Evolutionary conservation across 1,140 invertebrate species (phyloP).

Genomic region (Euura saliciscinereae): DNA sequence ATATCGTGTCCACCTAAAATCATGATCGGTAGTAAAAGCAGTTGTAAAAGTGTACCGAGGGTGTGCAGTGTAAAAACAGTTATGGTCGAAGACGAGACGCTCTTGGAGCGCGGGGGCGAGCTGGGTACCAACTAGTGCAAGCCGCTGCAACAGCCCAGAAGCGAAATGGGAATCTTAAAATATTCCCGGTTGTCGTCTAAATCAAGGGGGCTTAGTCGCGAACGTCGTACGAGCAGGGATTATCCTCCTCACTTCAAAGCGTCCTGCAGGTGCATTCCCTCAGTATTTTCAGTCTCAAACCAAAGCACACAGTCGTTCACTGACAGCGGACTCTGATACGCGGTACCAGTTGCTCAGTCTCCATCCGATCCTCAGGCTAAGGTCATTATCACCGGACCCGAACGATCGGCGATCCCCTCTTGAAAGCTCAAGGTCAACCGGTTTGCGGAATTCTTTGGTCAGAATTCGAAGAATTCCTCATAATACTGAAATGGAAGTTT

Average conservation of each 20-base stretch:
- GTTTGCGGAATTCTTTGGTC: not conserved
- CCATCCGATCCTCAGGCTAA: not conserved
- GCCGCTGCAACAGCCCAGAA: not conserved
- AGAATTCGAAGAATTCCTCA: too few species aligned
- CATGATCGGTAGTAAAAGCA: not conserved
- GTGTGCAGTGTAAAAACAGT: not conserved
- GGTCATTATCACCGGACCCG: not conserved
- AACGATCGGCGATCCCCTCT: not conserved
- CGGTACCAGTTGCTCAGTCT: not conserved
- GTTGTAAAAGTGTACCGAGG: not conserved
- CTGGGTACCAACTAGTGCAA: too few species aligned
- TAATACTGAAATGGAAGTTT: too few species aligned
- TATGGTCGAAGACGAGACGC: not conserved
- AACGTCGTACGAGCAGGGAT: conserved; percentile 55
- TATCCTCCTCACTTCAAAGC: conserved; percentile 59
- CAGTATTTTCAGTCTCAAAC: not conserved
- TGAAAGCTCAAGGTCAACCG: not conserved
- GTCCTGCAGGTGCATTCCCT: conserved; percentile 55
- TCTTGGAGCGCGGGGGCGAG: not conserved
- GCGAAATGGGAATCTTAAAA: conserved; percentile 55
- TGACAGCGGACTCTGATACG: not conserved
- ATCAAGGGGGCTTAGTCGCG: conserved; percentile 55
- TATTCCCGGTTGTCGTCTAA: conserved; percentile 57
- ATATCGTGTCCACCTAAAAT: not conserved
- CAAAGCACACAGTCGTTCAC: not conserved